A percentile compares a stretch with the other conserved stretches of the same genome.
These are phyloP conservation scores for Tetheella fluctuosa DNA, from an alignment of 2,888 invertebrate species.

Conservation along the genomic window DNA sequence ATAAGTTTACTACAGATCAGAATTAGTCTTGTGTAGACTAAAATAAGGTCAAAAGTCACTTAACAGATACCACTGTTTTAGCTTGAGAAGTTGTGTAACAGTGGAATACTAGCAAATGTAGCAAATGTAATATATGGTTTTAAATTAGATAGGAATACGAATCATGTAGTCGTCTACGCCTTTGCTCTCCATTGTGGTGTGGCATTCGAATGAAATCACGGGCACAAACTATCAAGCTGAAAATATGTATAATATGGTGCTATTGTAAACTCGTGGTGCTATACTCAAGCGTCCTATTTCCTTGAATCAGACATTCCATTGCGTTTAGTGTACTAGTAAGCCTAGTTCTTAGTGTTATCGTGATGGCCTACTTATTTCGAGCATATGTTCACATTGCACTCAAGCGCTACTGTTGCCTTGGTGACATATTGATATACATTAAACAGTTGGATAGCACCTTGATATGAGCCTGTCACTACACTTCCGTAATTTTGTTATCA, in stretches of 20 bases:
- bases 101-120: too few relatives aligned
- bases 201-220: conserved; percentile 3
- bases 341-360: conserved; percentile 35
- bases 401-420: conserved; percentile 25
- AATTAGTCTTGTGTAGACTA: too few relatives aligned
- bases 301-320: conserved; percentile 27
- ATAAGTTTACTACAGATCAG: too few relatives aligned
- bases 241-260: too few relatives aligned
- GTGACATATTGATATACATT: conserved; percentile 17
- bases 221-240: background rate
- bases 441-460: background rate
- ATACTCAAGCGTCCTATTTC: conserved; percentile 7
- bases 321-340: conserved; percentile 28
- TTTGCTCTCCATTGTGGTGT: background rate
- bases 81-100: too few relatives aligned
- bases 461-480: background rate
- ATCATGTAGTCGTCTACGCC: background rate
- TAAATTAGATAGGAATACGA: background rate
- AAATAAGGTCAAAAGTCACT: too few relatives aligned
- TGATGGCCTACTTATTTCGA: conserved; percentile 37
- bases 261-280: background rate
- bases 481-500: background rate
- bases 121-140: too few relatives aligned
- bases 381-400: conserved; percentile 31
- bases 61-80: too few relatives aligned